Base-by-base conservation (phyloP, 1,140 invertebrate genomes). In the Bacillus rossius region DNA sequence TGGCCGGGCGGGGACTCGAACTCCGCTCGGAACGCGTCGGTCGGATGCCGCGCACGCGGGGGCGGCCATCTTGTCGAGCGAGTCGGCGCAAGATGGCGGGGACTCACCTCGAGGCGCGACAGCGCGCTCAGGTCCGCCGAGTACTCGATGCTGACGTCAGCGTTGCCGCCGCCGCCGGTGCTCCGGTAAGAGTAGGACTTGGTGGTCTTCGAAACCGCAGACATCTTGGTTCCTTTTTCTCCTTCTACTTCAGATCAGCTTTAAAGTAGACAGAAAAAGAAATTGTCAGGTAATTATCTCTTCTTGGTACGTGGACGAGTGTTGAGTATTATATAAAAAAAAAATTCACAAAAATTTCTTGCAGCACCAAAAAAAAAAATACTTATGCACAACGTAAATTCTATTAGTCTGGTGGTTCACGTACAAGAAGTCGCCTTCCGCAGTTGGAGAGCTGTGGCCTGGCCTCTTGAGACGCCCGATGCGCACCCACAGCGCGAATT, bases 91-190 rank as follows among this genome's bases (percentile, higher is more conserved):
- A n/a, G n/a, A n/a, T n/a, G n/a, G n/a, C 41, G 38, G 13, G 14
- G 29, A 73, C 78, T 77, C 91, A 96, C 92, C 90, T 94, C 92
- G 76, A 95, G 85, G 75, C 92, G 88, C 75, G 90, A 87, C 74
- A 95, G 84, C 75, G 91, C 88, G 78, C 88, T 92, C 74, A 95
- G 80, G 80, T 96, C 92, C 78, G 90, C 84, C 75, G 86, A 87
- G 80, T 94, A 94, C 79, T 94, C 92, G 79, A 95, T 92, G 83
- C 86, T 92, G 74, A 95, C 88, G 79, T 95, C 90, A 73, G 90
- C 88, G 66, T 77, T 80, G 72, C 87, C 87, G 72, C 88, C 87
- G 70, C 85, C 86, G 67, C 86, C 88, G 67, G 81, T 82, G 68
- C 87, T 88, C 73, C 88, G 85, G 81, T 94, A 95, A 67, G 86